phyloP scores from a whole-genome alignment of 2,797 vertebrate genomes.

The Sphaeramia orbicularis region DNA sequence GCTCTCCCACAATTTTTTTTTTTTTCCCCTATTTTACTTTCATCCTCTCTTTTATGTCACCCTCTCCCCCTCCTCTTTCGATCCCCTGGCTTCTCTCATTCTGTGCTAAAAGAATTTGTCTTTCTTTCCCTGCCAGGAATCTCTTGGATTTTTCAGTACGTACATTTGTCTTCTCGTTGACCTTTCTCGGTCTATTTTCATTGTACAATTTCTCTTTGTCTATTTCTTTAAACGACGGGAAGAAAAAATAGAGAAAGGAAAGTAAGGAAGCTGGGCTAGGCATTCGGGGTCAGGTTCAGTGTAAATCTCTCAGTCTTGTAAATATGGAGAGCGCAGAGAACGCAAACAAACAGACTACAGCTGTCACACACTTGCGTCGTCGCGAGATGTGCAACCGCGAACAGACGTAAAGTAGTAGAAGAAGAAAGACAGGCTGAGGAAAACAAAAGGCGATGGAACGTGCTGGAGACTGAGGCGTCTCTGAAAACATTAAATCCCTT shows the following conservation, averaged over 20 bases:
- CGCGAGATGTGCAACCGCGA: slow-evolving; percentile 33
- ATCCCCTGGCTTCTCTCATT: slow-evolving; percentile 31
- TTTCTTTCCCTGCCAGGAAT: slow-evolving; percentile 41
- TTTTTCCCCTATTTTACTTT: slow-evolving; percentile 75
- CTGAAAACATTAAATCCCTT: slow-evolving; percentile 64
- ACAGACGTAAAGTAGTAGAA: slow-evolving; percentile 3
- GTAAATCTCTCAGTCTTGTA: slow-evolving; percentile 67
- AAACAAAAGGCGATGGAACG: slow-evolving; percentile 43
- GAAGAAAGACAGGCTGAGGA: not conserved
- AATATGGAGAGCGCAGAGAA: slow-evolving; percentile 63
- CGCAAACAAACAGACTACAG: slow-evolving; percentile 79
- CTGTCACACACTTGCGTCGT: slow-evolving; percentile 65
- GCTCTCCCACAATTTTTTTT: slow-evolving; percentile 73
- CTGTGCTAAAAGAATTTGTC: slow-evolving; percentile 37
- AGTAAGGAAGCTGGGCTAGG: slow-evolving; percentile 50
- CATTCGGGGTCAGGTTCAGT: slow-evolving; percentile 70
- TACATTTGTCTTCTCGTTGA: slow-evolving; percentile 41
- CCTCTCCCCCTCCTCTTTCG: slow-evolving; percentile 62
- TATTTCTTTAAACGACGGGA: not conserved
- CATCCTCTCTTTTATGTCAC: slow-evolving; percentile 80
- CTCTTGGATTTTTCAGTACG: slow-evolving; percentile 3
- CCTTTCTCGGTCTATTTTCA: slow-evolving; percentile 19
- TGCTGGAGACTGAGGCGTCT: slow-evolving; percentile 28
- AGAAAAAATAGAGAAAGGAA: not conserved
- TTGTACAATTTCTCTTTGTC: slow-evolving; percentile 5